Conservation (phyloP, 2,113 vertebrate species). For the Tupaia tana region DNA sequence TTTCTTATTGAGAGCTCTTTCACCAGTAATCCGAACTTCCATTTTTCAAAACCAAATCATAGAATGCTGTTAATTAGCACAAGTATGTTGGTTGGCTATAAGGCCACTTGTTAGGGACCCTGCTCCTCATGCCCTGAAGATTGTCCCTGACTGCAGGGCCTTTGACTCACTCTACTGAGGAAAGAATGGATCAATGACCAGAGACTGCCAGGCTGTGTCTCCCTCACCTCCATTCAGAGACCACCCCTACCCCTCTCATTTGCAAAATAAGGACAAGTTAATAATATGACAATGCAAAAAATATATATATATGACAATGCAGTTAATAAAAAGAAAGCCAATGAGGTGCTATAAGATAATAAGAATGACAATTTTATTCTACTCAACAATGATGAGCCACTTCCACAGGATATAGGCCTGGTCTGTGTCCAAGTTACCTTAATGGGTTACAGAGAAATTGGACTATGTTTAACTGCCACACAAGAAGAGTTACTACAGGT, state of each 20-base stretch:
- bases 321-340: neutral
- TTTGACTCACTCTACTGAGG: neutral
- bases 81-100: neutral
- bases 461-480: neutral
- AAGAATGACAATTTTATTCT: neutral
- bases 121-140: neutral
- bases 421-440: neutral
- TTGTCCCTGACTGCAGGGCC: neutral
- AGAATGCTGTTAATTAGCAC: conserved; percentile 17
- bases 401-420: neutral
- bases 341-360: neutral
- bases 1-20: conserved; percentile 22
- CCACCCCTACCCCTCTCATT: neutral
- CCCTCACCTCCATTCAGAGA: conserved; percentile 14
- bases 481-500: neutral
- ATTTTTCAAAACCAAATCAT: neutral
- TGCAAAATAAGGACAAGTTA: conserved; percentile 23
- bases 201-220: neutral
- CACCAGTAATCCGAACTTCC: neutral
- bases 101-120: neutral
- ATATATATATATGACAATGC: neutral
- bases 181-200: neutral
- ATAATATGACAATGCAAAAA: neutral
- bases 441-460: neutral
- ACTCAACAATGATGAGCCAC: neutral